phyloP scores from a whole-genome alignment of 1,140 invertebrate species.

The Aphaenogaster ashmeadi region DNA sequence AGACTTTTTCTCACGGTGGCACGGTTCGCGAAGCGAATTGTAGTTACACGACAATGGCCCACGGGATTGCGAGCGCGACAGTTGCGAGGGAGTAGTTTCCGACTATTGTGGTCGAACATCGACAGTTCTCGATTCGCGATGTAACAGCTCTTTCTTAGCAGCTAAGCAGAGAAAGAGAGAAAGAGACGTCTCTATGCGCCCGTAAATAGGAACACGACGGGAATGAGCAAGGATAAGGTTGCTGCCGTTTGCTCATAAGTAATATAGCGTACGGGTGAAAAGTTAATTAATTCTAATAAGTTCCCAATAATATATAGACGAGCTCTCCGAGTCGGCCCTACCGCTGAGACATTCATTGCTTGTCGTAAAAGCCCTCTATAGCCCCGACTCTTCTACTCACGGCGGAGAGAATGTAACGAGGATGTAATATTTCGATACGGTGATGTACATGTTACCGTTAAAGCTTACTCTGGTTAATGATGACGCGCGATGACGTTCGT shows the following conservation, averaged over 20 bases:
- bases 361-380: conserved; percentile 70
- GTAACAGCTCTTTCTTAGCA: neutral
- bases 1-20: conserved; percentile 51
- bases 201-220: conserved; percentile 23
- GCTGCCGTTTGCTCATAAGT: conserved; percentile 47
- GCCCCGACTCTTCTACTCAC: conserved; percentile 20
- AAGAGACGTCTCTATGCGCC: conserved; percentile 11
- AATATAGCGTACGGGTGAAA: conserved; percentile 70
- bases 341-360: conserved; percentile 70
- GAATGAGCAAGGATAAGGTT: conserved; percentile 1
- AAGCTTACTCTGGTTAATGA: conserved; percentile 55
- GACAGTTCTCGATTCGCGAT: conserved; percentile 41
- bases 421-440: conserved; percentile 62
- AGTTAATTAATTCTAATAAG: conserved; percentile 83
- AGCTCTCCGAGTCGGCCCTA: conserved; percentile 43
- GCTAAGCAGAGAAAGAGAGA: neutral
- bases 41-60: conserved; percentile 51
- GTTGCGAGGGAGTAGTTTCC: conserved; percentile 26
- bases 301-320: conserved; percentile 74
- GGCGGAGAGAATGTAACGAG: conserved; percentile 66
- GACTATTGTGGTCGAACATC: conserved; percentile 41
- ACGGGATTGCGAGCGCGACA: conserved; percentile 39
- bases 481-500: conserved; percentile 20
- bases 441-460: conserved; percentile 51
- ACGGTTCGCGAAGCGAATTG: conserved; percentile 41